Percentiles rank a stretch among this genome's conserved stretches.
Evolutionary conservation across 2,797 vertebrate species (phyloP).

Genomic region (Pseudotriccus pelzelni): DNA sequence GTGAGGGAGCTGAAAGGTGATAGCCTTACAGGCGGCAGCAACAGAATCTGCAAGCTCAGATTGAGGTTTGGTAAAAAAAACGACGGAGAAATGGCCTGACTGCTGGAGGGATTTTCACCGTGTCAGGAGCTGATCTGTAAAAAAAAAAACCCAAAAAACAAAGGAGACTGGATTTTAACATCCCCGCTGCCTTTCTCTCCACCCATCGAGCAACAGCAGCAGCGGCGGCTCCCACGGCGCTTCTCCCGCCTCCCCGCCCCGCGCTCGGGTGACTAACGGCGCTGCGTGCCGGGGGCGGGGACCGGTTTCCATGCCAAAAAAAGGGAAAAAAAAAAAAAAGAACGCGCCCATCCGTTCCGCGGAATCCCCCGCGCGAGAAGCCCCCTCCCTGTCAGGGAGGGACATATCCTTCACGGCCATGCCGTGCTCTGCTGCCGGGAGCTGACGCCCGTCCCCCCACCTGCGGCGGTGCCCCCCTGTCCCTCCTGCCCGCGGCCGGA

Average conservation of each 20-base stretch:
- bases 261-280: background rate
- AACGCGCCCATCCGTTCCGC: background rate
- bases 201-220: background rate
- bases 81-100: background rate
- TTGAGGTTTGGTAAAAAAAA: background rate
- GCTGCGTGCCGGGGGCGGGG: background rate
- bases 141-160: background rate
- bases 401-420: background rate
- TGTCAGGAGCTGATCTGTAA: background rate
- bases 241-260: background rate
- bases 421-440: background rate
- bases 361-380: background rate
- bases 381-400: no score
- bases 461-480: background rate
- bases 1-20: background rate
- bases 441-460: background rate
- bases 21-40: background rate
- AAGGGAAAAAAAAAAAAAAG: background rate
- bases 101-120: background rate
- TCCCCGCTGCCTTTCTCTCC: background rate
- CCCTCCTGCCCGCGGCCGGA: background rate
- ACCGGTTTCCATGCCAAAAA: background rate
- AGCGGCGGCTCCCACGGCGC: background rate
- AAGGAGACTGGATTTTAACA: background rate
- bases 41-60: background rate